Evolutionary conservation across 2,888 invertebrate species (phyloP), one percentile per base, ranked within the genome.

Genomic region (Chrysolina haemoptera): DNA sequence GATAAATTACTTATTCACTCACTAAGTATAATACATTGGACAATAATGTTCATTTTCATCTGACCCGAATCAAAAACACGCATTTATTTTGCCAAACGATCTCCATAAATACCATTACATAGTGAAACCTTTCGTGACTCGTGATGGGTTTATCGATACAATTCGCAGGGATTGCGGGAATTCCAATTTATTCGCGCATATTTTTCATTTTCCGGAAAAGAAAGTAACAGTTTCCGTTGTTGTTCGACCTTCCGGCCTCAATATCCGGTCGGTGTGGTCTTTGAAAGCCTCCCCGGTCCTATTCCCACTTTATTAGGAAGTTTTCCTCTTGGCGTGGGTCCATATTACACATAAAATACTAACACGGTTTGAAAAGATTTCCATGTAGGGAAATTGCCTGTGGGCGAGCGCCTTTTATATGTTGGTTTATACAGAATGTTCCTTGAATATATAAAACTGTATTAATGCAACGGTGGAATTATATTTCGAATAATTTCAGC

Each of bases 171-270:
- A 69, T 55, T 55, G 55, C 5, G 22, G 55, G 12, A 55, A 75
- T 75, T 71, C 71, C 76, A 74, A 80, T 80, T 77, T 80, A 78
- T 81, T 81, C 80, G 78, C 82, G 82, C 82, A 83, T 83, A 83
- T 83, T 83, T 83, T 81, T 81, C 82, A 82, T 82, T 83, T 81
- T 81, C 79, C 78, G 76, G 77, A 79, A 78, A 20, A 79, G 80
- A 77, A 82, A 81, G 82, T 81, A 81, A 81, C 80, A 79, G 79
- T 81, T 80, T 65, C 80, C 80, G 81, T 74, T 74, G 79, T 75
- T 74, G 77, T 70, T 78, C 79, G 77, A 78, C 79, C 81, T 81
- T 80, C 81, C 81, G 82, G 76, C 80, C 80, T 82, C 81, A 81
- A 83, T 83, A 82, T 83, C 82, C 82, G 80, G 74, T 76, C 71